phyloP scores from a whole-genome alignment of 2,888 invertebrate species.

The Luperina nickerlii region DNA sequence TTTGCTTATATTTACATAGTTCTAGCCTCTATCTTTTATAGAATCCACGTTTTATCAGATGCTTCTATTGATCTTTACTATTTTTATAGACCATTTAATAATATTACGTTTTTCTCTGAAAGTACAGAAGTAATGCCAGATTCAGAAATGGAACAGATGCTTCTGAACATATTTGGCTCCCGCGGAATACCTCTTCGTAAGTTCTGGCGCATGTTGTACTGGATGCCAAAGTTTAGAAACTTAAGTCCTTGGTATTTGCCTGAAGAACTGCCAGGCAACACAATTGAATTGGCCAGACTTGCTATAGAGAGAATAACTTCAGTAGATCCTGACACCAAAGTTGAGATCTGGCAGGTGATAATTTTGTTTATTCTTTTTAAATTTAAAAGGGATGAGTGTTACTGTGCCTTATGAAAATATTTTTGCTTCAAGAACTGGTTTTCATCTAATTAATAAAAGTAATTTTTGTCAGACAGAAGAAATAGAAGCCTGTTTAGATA shows the following conservation, averaged over 20 bases:
- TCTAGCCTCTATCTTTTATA: background rate
- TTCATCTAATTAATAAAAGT: conserved; percentile 5
- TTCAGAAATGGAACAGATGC: conserved; percentile 95
- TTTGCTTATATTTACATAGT: background rate
- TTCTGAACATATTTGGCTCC: conserved; percentile 96
- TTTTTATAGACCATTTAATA: conserved; percentile 20
- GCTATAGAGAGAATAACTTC: conserved; percentile 96
- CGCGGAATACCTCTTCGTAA: conserved; percentile 93
- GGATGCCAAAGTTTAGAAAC: conserved; percentile 98
- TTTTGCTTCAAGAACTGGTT: background rate
- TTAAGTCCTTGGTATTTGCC: conserved; percentile 96
- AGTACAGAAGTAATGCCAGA: conserved; percentile 96
- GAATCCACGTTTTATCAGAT: background rate
- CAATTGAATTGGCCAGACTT: conserved; percentile 94
- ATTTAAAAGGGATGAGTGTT: background rate
- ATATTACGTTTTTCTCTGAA: conserved; percentile 50
- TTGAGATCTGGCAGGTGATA: conserved; percentile 92
- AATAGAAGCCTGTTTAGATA: conserved; percentile 94
- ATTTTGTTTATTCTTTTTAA: conserved; percentile 29
- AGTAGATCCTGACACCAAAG: conserved; percentile 93
- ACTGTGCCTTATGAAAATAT: background rate
- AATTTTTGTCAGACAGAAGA: conserved; percentile 91
- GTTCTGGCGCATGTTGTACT: conserved; percentile 95
- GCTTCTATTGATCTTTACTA: background rate
- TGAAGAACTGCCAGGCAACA: conserved; percentile 93